These are phyloP conservation scores for Panulirus ornatus DNA, from an alignment of 1,140 invertebrate genomes.

Conservation along the genomic window DNA sequence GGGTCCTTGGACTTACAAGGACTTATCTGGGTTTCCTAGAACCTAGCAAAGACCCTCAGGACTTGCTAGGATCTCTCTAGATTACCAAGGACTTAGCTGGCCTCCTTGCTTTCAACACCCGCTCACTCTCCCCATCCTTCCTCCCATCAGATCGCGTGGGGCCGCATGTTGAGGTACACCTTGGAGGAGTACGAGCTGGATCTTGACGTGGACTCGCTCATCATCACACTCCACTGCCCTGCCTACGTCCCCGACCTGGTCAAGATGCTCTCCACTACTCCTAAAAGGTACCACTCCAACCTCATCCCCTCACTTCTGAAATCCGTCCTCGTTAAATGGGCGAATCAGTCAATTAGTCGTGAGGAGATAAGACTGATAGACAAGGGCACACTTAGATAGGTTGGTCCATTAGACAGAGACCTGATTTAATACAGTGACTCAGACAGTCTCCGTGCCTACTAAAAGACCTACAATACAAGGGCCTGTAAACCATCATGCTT, in stretches of 20 bases:
- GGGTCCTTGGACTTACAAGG: too few relatives aligned
- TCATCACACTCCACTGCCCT: constrained; percentile 80
- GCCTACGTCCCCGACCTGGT: constrained; percentile 80
- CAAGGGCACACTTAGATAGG: too few relatives aligned
- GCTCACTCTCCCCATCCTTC: not conserved
- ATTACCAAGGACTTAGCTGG: too few relatives aligned
- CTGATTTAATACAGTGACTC: too few relatives aligned
- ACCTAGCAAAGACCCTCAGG: too few relatives aligned
- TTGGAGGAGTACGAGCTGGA: constrained; percentile 70
- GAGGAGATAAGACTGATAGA: too few relatives aligned
- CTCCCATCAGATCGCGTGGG: constrained; percentile 72
- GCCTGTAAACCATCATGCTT: too few relatives aligned
- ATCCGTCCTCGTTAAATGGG: not conserved
- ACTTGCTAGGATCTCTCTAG: too few relatives aligned
- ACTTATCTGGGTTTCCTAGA: too few relatives aligned
- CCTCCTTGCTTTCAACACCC: not conserved
- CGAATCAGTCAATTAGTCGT: not conserved
- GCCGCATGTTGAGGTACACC: constrained; percentile 70
- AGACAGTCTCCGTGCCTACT: too few relatives aligned
- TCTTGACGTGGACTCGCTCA: constrained; percentile 75
- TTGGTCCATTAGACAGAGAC: too few relatives aligned
- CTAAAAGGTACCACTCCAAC: constrained; percentile 77
- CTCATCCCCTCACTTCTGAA: not conserved
- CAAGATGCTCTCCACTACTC: constrained; percentile 77
- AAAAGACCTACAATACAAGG: too few relatives aligned